Conservation (phyloP, 2,797 vertebrate genomes). For the Manis pentadactyla region DNA sequence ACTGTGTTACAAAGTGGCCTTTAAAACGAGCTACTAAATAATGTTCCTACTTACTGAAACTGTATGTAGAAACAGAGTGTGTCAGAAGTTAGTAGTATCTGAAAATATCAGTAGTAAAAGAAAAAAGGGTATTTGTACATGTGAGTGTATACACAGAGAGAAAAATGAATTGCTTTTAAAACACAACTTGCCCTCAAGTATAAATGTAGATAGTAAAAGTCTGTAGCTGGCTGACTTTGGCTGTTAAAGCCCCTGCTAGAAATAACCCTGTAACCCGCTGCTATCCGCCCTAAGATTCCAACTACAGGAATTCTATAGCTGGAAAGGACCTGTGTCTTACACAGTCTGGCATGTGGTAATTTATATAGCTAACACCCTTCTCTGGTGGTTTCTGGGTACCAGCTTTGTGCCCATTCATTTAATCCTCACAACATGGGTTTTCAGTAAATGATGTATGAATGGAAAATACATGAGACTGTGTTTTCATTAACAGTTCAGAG, state of each 20-base stretch:
- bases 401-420: neutral
- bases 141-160: neutral
- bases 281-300: neutral
- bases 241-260: neutral
- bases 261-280: neutral
- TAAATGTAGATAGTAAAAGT: neutral
- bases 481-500: neutral
- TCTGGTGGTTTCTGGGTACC: neutral
- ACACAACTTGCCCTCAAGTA: neutral
- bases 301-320: neutral
- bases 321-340: neutral
- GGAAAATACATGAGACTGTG: neutral
- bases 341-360: neutral
- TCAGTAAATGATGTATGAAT: neutral
- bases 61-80: neutral
- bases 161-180: neutral
- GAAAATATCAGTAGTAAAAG: neutral
- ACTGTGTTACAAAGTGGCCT: neutral
- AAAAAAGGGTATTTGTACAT: neutral
- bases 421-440: neutral
- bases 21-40: constrained; percentile 24
- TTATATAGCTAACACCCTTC: neutral
- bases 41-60: neutral
- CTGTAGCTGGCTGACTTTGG: neutral
- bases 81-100: neutral